Percentiles rank a stretch among this genome's conserved stretches.
These are phyloP conservation scores for Drymodes brunneopygia DNA, from an alignment of 2,113 vertebrate species.

Conservation along the genomic window DNA sequence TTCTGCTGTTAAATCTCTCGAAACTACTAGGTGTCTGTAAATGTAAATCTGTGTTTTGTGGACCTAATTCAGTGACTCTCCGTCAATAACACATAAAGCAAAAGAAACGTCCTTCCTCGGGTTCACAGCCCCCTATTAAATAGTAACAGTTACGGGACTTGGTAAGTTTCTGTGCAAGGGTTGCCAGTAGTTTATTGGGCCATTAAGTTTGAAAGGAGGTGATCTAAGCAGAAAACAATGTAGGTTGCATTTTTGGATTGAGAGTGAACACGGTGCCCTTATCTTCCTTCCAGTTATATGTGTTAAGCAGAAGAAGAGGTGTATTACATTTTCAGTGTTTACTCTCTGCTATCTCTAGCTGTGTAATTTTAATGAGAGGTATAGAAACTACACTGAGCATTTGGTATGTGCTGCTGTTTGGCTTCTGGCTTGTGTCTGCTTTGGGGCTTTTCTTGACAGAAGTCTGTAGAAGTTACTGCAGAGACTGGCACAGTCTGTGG, in stretches of 20 bases:
- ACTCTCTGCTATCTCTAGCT: not conserved
- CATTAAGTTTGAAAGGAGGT: not conserved
- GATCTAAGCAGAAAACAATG: slow-evolving; percentile 28
- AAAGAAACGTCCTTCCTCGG: not conserved
- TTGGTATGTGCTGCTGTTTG: not conserved
- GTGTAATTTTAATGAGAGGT: not conserved
- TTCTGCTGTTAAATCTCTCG: not conserved
- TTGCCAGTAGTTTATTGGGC: not conserved
- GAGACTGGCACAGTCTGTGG: not conserved
- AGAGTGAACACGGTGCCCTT: not conserved
- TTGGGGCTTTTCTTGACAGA: not conserved
- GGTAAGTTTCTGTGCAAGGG: not conserved
- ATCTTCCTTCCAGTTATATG: not conserved
- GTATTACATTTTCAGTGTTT: not conserved
- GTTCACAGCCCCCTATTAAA: not conserved
- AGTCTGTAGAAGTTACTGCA: not conserved
- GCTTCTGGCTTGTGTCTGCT: not conserved
- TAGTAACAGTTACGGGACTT: not conserved
- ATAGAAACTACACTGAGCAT: not conserved
- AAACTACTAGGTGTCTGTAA: not conserved
- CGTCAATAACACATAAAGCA: not conserved
- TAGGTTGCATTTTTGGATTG: not conserved
- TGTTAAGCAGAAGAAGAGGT: not conserved
- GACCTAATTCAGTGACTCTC: not conserved
- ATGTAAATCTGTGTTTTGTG: not conserved